Evolutionary conservation across 2,888 invertebrate species (phyloP), one percentile per base, ranked within the genome.

Genomic region (Mamestra brassicae): DNA sequence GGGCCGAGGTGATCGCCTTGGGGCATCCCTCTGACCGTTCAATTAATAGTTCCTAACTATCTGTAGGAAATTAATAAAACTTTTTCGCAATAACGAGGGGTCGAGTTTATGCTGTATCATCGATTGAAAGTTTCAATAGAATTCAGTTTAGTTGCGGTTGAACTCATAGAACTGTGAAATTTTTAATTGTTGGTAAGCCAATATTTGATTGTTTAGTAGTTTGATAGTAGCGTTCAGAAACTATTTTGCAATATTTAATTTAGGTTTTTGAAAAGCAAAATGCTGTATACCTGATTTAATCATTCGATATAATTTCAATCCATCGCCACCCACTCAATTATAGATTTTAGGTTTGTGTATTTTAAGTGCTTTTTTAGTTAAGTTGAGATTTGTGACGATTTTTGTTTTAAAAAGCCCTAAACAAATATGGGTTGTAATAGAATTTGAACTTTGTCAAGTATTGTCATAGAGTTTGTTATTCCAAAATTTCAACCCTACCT

Each of bases 41-140:
- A 80, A 85, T 85, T 85, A 86, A 84, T 86, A 85, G 71, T 85
- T 85, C 15, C 10, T 52, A n/a, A 70, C 70, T 61, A 76, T 61
- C 63, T 55, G 62, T 45, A 36, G 60, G 69, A 75, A 81, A 84
- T 85, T 84, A 84, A 84, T 84, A 84, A 67, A 86, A 81, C 65
- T 84, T 85, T 76, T 83, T 80, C 64, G 45, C 55, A 74, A 57
- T 67, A 64, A 52, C 55, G n/a, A 34, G 54, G 68, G 65, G 54
- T 64, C 50, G 50, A 52, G 10, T 52, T 73, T 11, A n/a, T 47
- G 52, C 52, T 66, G 34, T 34, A 63, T 64, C 57, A 73, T 68
- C 34, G 34, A 45, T 36, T 68, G 13, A 47, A 81, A 82, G 63
- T 80, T 77, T 60, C 0, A 8, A 45, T 38, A 4, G n/a, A 17